phyloP scores from a whole-genome alignment of 2,113 vertebrate genomes.

The Neotoma lepida region DNA sequence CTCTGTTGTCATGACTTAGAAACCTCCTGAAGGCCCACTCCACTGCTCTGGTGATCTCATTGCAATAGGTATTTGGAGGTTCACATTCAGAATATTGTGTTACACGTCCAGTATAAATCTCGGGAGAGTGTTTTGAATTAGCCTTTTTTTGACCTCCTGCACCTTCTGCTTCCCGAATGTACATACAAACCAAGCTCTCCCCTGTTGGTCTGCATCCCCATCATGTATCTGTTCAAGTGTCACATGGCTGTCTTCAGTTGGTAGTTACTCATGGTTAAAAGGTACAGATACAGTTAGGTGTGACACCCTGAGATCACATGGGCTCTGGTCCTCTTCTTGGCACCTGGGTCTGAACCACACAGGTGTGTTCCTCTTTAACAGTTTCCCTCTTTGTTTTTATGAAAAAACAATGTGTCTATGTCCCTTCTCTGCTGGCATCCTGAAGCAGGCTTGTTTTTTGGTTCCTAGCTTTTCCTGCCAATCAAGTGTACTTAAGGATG shows the following conservation, averaged over 20 bases:
- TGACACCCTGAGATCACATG: background rate
- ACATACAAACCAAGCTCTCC: background rate
- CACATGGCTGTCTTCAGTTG: background rate
- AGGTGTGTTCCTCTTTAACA: background rate
- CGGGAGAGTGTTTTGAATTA: background rate
- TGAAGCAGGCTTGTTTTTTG: background rate
- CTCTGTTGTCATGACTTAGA: background rate
- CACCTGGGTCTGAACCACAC: background rate
- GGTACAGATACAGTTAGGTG: too few relatives aligned
- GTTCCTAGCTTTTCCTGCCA: background rate
- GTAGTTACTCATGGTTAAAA: background rate
- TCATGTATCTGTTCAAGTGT: background rate
- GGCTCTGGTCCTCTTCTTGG: background rate
- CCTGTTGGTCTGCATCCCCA: background rate
- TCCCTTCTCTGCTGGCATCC: background rate
- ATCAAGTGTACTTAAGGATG: background rate
- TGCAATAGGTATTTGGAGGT: background rate
- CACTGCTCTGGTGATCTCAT: background rate
- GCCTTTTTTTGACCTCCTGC: background rate
- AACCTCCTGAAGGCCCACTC: rapidly evolving
- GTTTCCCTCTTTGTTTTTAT: background rate
- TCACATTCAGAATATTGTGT: background rate
- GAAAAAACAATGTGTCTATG: background rate
- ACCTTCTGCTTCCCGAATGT: background rate
- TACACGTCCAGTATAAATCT: background rate